Conservation (phyloP, 2,113 vertebrate genomes). For the Callaeas wilsoni region DNA sequence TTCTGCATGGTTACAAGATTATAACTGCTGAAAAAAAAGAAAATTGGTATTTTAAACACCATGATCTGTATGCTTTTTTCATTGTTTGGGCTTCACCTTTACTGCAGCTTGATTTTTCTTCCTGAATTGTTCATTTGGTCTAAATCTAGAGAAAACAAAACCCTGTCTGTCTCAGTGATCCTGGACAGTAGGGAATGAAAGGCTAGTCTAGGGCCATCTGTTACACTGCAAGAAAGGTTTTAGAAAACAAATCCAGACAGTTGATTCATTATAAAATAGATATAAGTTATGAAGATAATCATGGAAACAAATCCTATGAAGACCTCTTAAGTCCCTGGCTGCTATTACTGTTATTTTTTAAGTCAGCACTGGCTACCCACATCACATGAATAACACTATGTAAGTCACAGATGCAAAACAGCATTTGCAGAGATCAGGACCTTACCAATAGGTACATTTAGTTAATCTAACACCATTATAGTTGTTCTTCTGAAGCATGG, state of each 20-base stretch:
- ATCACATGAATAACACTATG: background rate
- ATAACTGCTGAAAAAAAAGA: background rate
- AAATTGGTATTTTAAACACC: background rate
- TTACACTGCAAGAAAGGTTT: background rate
- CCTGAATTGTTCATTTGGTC: background rate
- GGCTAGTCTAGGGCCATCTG: background rate
- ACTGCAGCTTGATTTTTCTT: background rate
- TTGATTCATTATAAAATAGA: slow-evolving; percentile 25
- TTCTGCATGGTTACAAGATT: background rate
- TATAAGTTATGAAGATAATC: background rate
- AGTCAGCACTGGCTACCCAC: background rate
- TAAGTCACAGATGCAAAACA: background rate
- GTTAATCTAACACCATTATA: background rate
- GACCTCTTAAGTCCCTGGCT: background rate
- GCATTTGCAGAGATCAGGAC: background rate
- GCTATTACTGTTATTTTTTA: background rate
- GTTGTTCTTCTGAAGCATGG: background rate
- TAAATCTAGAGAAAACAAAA: background rate
- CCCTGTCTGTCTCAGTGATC: background rate
- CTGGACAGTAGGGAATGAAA: background rate
- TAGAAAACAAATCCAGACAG: slow-evolving; percentile 4
- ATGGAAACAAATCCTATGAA: slow-evolving; percentile 11
- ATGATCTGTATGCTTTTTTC: background rate
- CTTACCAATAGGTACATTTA: background rate
- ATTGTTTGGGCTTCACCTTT: background rate